These are phyloP conservation scores for Prionchulus punctatus DNA, from an alignment of 2,888 invertebrate species.

Conservation along the genomic window DNA sequence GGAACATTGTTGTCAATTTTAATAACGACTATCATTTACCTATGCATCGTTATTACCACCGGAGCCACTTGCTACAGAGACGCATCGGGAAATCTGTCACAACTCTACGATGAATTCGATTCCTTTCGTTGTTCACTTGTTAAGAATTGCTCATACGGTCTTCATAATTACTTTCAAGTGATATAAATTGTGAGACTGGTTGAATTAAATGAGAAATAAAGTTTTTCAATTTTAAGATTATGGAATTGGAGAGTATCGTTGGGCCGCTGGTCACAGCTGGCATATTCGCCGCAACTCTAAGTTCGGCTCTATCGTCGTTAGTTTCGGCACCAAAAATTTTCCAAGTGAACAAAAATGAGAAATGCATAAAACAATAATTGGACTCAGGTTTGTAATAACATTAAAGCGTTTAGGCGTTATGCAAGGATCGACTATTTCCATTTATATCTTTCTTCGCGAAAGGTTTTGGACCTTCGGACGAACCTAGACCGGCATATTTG, in stretches of 20 bases:
- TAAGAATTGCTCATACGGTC: neutral
- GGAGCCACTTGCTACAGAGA: slow-evolving; percentile 47
- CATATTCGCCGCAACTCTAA: slow-evolving; percentile 88
- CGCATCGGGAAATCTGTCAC: slow-evolving; percentile 23
- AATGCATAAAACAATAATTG: no score
- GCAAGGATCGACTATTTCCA: slow-evolving; percentile 79
- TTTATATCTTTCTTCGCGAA: slow-evolving; percentile 74
- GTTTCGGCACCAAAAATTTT: slow-evolving; percentile 67
- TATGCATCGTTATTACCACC: slow-evolving; percentile 59
- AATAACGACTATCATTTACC: slow-evolving; percentile 70
- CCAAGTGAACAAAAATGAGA: slow-evolving; percentile 32
- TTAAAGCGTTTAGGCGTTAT: slow-evolving; percentile 47
- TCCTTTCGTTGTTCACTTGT: neutral
- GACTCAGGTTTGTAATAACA: neutral
- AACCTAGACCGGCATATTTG: slow-evolving; percentile 64
- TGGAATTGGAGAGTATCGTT: slow-evolving; percentile 21
- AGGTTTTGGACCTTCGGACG: slow-evolving; percentile 38
- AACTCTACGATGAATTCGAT: neutral
- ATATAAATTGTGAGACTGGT: neutral
- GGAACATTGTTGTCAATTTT: slow-evolving; percentile 69
- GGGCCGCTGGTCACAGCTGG: slow-evolving; percentile 84
- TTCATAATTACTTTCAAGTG: neutral
- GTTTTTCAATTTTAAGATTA: slow-evolving; percentile 18
- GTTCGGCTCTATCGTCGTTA: slow-evolving; percentile 83
- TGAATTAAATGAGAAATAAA: neutral